These are phyloP conservation scores for Drosophila macrospina DNA, from an alignment of 2,888 invertebrate genomes.

Conservation along the genomic window DNA sequence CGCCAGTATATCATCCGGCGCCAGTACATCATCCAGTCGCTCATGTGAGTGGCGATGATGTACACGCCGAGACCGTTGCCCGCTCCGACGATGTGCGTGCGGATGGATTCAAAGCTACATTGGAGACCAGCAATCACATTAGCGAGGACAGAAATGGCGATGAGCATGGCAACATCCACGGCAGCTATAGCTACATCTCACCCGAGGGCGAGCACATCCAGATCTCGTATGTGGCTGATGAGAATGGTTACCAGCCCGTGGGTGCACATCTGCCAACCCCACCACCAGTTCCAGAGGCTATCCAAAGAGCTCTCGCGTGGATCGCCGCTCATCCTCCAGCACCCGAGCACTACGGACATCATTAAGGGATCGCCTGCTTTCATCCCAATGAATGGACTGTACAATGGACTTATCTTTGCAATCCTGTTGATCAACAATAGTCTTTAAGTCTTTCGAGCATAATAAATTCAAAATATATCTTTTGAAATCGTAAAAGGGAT, in stretches of 20 bases:
- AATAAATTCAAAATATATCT: constrained; percentile 35
- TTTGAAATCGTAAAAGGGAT: constrained; percentile 1
- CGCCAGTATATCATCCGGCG: not conserved
- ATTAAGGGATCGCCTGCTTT: constrained; percentile 4
- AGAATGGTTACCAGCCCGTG: constrained; percentile 76
- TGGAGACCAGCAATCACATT: constrained; percentile 70
- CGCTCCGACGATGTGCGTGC: constrained; percentile 67
- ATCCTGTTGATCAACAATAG: not conserved
- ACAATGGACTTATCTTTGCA: constrained; percentile 18
- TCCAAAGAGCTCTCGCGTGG: constrained; percentile 55
- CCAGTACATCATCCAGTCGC: not conserved
- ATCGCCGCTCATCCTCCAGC: constrained; percentile 62
- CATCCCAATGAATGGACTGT: constrained; percentile 9
- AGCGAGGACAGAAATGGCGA: constrained; percentile 60
- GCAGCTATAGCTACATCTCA: constrained; percentile 66
- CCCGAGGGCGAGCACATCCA: constrained; percentile 76
- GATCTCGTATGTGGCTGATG: constrained; percentile 75
- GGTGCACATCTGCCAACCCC: constrained; percentile 62
- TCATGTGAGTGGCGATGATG: constrained; percentile 44
- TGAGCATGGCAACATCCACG: constrained; percentile 72
- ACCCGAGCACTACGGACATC: constrained; percentile 18
- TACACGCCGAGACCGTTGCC: constrained; percentile 54
- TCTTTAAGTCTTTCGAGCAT: constrained; percentile 22
- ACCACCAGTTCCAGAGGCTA: constrained; percentile 69
- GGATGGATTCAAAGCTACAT: constrained; percentile 68